These are phyloP conservation scores for Connochaetes taurinus DNA, from an alignment of 2,113 vertebrate genomes.

Conservation along the genomic window DNA sequence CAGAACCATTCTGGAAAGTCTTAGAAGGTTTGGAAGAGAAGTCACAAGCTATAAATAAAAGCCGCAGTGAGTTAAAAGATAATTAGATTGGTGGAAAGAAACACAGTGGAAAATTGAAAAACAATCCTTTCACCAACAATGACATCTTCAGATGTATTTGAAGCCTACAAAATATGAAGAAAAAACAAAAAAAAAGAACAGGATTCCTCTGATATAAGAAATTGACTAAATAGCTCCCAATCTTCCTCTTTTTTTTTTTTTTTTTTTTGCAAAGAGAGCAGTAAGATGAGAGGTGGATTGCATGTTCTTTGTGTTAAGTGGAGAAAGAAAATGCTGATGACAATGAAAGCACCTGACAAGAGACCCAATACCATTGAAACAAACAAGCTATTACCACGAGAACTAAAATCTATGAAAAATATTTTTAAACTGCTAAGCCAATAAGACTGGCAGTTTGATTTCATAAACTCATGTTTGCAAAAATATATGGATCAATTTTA, in stretches of 20 bases:
- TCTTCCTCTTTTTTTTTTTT: constrained; percentile 48
- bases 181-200: neutral
- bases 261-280: constrained; percentile 48
- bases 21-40: constrained; percentile 63
- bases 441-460: neutral
- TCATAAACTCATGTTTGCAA: neutral
- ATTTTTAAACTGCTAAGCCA: constrained; percentile 23
- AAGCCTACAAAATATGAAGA: constrained; percentile 61
- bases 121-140: constrained; percentile 63
- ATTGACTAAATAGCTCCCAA: constrained; percentile 53
- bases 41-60: constrained; percentile 73
- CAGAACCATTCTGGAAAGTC: constrained; percentile 49
- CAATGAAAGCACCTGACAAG: constrained; percentile 30
- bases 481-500: neutral
- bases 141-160: constrained; percentile 70
- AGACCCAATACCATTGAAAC: neutral
- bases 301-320: constrained; percentile 22
- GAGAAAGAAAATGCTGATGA: constrained; percentile 22
- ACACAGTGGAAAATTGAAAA: constrained; percentile 68
- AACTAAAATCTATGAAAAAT: neutral
- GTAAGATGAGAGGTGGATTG: neutral
- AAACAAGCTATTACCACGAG: neutral
- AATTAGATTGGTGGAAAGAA: constrained; percentile 75
- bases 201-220: constrained; percentile 60
- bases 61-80: constrained; percentile 69